Evolutionary conservation across 2,888 invertebrate species (phyloP), one percentile per base, ranked within the genome.

Genomic region (Eledona agricola): DNA sequence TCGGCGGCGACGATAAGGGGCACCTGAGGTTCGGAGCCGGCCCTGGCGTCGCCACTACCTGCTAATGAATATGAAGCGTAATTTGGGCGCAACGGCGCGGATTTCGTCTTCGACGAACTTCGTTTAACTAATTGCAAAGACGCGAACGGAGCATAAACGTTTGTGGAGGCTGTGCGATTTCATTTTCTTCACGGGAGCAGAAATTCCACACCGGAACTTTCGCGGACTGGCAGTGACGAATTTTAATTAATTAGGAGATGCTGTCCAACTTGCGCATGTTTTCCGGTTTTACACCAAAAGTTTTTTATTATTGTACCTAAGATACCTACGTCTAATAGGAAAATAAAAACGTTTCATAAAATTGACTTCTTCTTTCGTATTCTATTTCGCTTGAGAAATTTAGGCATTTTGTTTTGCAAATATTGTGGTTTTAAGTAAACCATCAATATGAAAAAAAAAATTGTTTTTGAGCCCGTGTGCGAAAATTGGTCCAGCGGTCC

Each of bases 91-190:
- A 47, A 12, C 47, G 35, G 35, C 42, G 42, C 15, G 22, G 34
- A 51, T 51, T 42, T 32, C 40, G 42, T 55, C 42, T 37, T 43
- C 40, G 38, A 43, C 40, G 26, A 46, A 51, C 40, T 51, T 55
- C 51, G 51, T 51, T 51, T 46, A 52, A 52, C 56, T 56, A 56
- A 56, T 56, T 56, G 56, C 52, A 52, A 52, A 52, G 52, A 56
- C 42, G 56, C 52, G 56, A 47, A 34, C 52, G 42, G 43, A 56
- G 47, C 56, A 52, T 51, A 42, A 52, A 56, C 47, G 29, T 29
- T 42, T 40, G 40, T 22, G 32, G 25, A 23, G 50, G 16, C 28
- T 12, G 25, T 22, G 47, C 35, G 51, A 56, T 56, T 56, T 56
- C 55, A 55, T 55, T 55, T 55, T 55, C 55, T 55, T 51, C 45